Base-by-base conservation (phyloP, 1,140 invertebrate genomes). In the Neocloeon triangulifer region DNA sequence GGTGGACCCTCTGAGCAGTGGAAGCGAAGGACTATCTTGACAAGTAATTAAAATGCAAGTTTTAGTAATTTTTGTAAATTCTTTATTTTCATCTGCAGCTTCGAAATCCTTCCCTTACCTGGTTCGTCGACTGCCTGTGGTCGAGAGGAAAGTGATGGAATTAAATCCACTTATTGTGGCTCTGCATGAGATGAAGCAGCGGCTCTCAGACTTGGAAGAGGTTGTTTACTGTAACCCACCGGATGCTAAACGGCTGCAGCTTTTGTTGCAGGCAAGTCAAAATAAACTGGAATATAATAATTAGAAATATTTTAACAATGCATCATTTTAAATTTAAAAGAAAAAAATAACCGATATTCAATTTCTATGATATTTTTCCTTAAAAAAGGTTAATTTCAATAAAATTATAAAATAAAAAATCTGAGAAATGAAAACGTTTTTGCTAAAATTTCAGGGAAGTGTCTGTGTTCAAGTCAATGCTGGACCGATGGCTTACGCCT, bases 391-490 rank as follows among this genome's bases (percentile, higher is more conserved):
- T n/a, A n/a, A n/a, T n/a, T n/a, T n/a, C n/a, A n/a, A n/a, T n/a
- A n/a, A n/a, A n/a, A n/a, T n/a, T n/a, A n/a, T n/a, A n/a, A n/a
- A n/a, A n/a, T n/a, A n/a, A n/a, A n/a, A n/a, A n/a, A n/a, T n/a
- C n/a, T n/a, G n/a, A n/a, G n/a, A n/a, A n/a, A n/a, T n/a, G n/a
- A n/a, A n/a, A n/a, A n/a, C n/a, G n/a, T n/a, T n/a, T n/a, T n/a
- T n/a, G n/a, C n/a, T n/a, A n/a, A n/a, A n/a, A n/a, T n/a, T n/a
- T n/a, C 38, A 54, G 52, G 59, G 66, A 19, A 59, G 59, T 43
- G 73, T 92, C 36, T 85, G 80, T 47, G 81, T 88, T 7, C 82
- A 86, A 50, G 86, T 94, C 1, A 88, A 94, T 58, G 84, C 84
- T n/a, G 88, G 88, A 18, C 88, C 88, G 2, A 51, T 92, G 27